Base-by-base conservation (phyloP, 2,888 invertebrate species). In the Cerastis leucographa region DNA sequence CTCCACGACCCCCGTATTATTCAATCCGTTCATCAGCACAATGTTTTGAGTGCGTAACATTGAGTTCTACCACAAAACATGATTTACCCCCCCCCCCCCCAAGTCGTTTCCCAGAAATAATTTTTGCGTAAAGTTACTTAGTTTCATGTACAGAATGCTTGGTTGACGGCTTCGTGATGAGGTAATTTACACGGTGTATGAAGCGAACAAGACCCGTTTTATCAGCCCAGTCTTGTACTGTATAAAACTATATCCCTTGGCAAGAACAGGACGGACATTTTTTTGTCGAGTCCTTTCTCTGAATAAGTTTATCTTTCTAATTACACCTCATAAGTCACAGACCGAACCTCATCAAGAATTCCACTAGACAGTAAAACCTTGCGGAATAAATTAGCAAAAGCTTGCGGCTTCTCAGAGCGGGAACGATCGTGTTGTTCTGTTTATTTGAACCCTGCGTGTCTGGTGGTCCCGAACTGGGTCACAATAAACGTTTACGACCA, bases 401-500 rank as follows among this genome's bases (percentile, higher is more conserved):
- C 70, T 71, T 64, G 73, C 59, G 73, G 75, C 61, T 74, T 62
- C 59, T 70, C 35, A 62, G 85, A 85, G 85, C 85, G 81, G 80
- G 78, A 83, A 78, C 75, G 56, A 85, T 64, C 76, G 68, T 82
- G 84, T 83, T 72, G n/a, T 89, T 87, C 83, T 87, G 80, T 89
- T 89, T 89, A 93, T 92, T 94, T 94, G 94, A 86, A 75, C 82
- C 85, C 85, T 89, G 89, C 90, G 85, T 91, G 92, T 88, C 89
- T 89, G 79, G 64, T 80, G 59, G 73, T 65, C 49, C 54, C 61
- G 86, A 95, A 95, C 94, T 94, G 90, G 95, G 95, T 94, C 95
- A 93, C 94, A 91, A 91, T 92, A 93, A 94, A 92, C 93, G 89
- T 95, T 95, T 94, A 94, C 93, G 91, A 91, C 91, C 89, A 89